These are phyloP conservation scores for Dynastes hyllus DNA, from an alignment of 2,888 invertebrate genomes.

Conservation along the genomic window DNA sequence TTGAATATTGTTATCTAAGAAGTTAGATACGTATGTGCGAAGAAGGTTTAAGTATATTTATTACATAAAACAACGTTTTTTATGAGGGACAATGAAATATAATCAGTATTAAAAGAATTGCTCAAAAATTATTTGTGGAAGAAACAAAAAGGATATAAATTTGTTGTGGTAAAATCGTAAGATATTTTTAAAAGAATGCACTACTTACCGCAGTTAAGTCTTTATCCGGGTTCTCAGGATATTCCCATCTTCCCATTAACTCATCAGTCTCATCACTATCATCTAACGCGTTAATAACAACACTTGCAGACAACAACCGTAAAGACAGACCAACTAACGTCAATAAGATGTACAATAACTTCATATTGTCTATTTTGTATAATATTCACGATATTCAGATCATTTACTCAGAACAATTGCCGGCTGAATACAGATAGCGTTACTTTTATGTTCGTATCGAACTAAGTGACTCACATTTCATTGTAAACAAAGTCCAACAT, in stretches of 20 bases:
- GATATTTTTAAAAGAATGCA: neutral
- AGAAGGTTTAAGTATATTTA: too few species aligned
- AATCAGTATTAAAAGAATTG: too few species aligned
- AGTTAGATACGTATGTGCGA: too few species aligned
- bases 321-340: neutral
- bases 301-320: neutral
- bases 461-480: conserved; percentile 17
- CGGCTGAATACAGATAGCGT: neutral
- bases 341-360: neutral
- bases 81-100: too few species aligned
- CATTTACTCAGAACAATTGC: neutral
- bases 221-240: conserved; percentile 59
- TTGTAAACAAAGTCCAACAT: conserved; percentile 23
- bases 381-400: neutral
- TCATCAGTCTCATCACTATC: neutral
- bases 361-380: neutral
- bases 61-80: too few species aligned
- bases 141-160: too few species aligned
- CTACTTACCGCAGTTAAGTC: conserved; percentile 62
- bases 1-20: too few species aligned
- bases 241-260: neutral
- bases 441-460: neutral
- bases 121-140: too few species aligned
- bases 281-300: conserved; percentile 1
- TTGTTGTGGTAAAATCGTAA: too few species aligned